Base-by-base conservation (phyloP, 2,888 invertebrate species). In the Halocaridina rubra region DNA sequence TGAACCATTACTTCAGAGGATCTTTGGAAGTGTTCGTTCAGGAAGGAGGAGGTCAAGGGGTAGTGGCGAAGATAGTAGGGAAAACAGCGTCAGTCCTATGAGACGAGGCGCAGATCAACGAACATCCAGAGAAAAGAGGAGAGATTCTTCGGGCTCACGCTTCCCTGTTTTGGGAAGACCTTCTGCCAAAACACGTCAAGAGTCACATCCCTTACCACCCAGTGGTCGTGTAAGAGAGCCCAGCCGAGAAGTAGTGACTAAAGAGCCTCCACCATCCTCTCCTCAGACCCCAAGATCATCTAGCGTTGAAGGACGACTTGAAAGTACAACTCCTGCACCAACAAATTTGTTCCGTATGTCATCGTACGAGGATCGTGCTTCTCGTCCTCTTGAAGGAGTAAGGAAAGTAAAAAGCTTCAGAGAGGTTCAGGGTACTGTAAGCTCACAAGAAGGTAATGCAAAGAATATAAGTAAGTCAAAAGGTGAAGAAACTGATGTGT, bases 71-170 rank as follows among this genome's bases (percentile, higher is more conserved):
- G 84, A 84, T 13, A 84, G 84, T 39, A 79, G 84, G 3, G 84
- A 84, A 72, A 80, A 74, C 74, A 84, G 84, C 30, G 84, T 84
- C n/a, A 84, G 84, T 53, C 84, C 84, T 13, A n/a, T 84, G 53
- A 32, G 84, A 27, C 79, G 75, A 8, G 80, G 85, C 32, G 61
- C 30, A 33, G 76, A 80, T 46, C 69, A 74, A 30, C 53, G 87
- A 22, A 53, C 77, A 32, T 82, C 85, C 19, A 72, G 85, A 46
- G 81, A 87, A 32, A 75, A 80, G 53, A 69, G 77, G 29, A 29
- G 59, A 16, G 81, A 81, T 39, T 69, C 85, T 13, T 59, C 84
- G n/a, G 79, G 79, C 7, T 39, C 74, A 3, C 61, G 74, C 19
- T 80, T 80, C 67, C 75, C 79, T 22, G 22, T 80, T 16, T 53